Base-by-base conservation (phyloP, 1,140 invertebrate genomes). In the Rhizoglyphus robini region DNA sequence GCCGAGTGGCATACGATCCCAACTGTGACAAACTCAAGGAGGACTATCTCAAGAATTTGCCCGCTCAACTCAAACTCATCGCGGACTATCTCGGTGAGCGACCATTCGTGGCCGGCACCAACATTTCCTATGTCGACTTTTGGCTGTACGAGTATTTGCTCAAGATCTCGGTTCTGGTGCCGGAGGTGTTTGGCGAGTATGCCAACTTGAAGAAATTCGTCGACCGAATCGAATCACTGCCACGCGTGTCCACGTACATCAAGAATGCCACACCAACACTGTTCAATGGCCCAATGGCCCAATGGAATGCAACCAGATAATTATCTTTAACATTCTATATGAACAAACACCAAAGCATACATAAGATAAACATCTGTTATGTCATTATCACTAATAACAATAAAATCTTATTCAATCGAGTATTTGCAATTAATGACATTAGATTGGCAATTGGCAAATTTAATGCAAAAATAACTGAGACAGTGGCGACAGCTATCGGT, bases 51-150 rank as follows among this genome's bases (percentile, higher is more conserved):
- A 71, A 74, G 34, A 25, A 68, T 54, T 46, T 78, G 1, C 71
- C 73, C 2, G 59, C 62, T 20, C 73, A 72, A 54, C 68, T 81
- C 23, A 69, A 73, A 32, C 57, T 68, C 18, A 75, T 79, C 48
- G 27, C 27, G 8, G 23, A 51, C 72, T 76, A 2, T 70, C 75
- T 81, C 30, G 79, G 76, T 2, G 70, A 76, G 25, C 72, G 72
- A 18, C 68, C 73, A 8, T 81, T 72, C 65, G 74, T 80, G 69
- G 73, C 73, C 38, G 79, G 79, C 34, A 1, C 32, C 15, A 46
- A 60, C 15, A 18, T 38, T 60, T 46, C 32, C n/a, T 63, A 11
- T n/a, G n/a, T n/a, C n/a, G n/a, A n/a, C n/a, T n/a, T n/a, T n/a
- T n/a, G n/a, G n/a, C n/a, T n/a, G n/a, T 62, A 62, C 30, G 59